Evolutionary conservation across 2,113 vertebrate genomes (phyloP).

Genomic region (Redunca redunca): DNA sequence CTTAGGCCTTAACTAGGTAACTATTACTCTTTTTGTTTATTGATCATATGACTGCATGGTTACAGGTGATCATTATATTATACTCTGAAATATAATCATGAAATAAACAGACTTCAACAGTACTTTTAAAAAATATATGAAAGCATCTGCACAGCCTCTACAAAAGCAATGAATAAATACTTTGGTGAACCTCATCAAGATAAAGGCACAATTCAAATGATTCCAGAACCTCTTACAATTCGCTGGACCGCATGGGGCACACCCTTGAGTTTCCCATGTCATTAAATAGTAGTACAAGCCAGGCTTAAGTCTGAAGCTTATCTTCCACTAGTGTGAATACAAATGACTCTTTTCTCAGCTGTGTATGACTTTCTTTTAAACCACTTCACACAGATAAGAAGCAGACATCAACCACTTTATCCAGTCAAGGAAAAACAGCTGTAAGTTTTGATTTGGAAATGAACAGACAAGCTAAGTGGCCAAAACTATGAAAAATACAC

Average conservation of each 20-base stretch:
- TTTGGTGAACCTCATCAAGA: background rate
- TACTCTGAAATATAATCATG: background rate
- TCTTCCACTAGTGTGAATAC: background rate
- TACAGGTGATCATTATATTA: background rate
- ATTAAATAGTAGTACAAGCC: background rate
- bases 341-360: background rate
- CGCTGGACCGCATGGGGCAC: background rate
- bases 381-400: background rate
- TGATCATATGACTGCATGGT: background rate
- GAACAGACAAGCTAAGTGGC: background rate
- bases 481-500: background rate
- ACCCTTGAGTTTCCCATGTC: background rate
- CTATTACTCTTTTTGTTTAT: background rate
- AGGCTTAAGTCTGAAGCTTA: background rate
- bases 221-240: background rate
- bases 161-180: background rate
- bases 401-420: background rate
- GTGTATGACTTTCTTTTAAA: background rate
- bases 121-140: background rate
- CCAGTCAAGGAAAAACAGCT: background rate
- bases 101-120: background rate
- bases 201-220: background rate
- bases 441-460: background rate
- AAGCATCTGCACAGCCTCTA: background rate
- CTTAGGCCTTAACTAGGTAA: background rate